Conservation (phyloP, 2,797 vertebrate species). For the Iguana delicatissima region DNA sequence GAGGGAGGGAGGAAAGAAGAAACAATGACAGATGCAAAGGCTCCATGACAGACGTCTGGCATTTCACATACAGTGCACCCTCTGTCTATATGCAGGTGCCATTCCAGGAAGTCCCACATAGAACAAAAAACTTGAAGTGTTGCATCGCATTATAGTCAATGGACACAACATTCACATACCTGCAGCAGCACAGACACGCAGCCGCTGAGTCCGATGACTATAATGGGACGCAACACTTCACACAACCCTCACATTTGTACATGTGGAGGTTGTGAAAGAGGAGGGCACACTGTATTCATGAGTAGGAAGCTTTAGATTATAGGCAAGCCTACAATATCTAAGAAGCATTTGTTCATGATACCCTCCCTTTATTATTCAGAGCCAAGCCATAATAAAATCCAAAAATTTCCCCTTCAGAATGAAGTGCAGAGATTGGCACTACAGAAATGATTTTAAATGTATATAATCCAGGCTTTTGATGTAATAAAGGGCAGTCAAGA, state of each 20-base stretch:
- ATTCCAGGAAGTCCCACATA: too few species aligned
- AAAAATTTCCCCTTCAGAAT: neutral
- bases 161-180: too few species aligned
- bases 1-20: neutral
- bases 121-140: too few species aligned
- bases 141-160: too few species aligned
- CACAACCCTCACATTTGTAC: too few species aligned
- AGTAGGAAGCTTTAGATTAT: too few species aligned
- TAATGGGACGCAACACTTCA: too few species aligned
- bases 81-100: too few species aligned
- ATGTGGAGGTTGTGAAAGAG: too few species aligned
- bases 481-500: neutral
- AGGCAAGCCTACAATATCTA: neutral
- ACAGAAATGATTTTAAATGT: neutral
- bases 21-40: neutral
- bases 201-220: too few species aligned
- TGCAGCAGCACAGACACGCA: too few species aligned
- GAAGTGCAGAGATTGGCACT: neutral
- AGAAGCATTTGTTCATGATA: neutral
- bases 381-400: neutral
- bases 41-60: neutral
- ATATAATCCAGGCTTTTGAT: neutral
- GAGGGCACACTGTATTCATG: too few species aligned
- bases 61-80: neutral
- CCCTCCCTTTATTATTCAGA: neutral